Base-by-base conservation (phyloP, 2,888 invertebrate genomes). In the Andrena haemorrhoa region DNA sequence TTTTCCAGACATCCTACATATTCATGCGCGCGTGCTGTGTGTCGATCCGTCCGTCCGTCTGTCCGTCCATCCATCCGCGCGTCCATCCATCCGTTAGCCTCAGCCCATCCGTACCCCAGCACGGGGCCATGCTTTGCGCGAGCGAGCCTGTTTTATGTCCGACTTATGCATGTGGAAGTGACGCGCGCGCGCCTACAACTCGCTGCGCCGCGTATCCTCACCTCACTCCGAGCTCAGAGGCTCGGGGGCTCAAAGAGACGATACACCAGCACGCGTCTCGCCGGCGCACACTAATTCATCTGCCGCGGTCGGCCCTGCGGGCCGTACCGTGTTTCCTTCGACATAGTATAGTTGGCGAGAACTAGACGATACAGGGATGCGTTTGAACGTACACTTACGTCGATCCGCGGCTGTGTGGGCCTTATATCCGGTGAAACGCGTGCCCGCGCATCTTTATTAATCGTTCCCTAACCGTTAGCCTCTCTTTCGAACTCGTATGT, bases 381-480 rank as follows among this genome's bases (percentile, higher is more conserved):
- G 75, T 31, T 23, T 31, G 63, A 69, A 75, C 61, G 53, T 65
- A 80, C 73, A 75, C 53, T 16, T 41, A 73, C 66, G 71, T 16
- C 56, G 56, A 12, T 8, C 84, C 85, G 77, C 85, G 82, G 79
- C 84, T 81, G 88, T 89, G 90, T 89, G 91, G 90, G 89, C 82
- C 91, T 92, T 91, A 92, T 93, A 93, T 93, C 93, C 93, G 93
- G 93, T 90, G 90, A 90, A 89, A 91, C 90, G 90, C 93, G 93
- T 93, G 93, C 86, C 89, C 89, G 87, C 87, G 93, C 93, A 93
- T 93, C 91, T 93, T 93, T 93, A 93, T 93, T 91, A 92, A 93
- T 93, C 92, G 86, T 85, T 90, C 89, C 89, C 88, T 91, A 86
- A 91, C 90, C 91, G 92, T 92, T 91, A 92, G 80, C 86, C 86